These are phyloP conservation scores for Lagodon rhomboides DNA, from an alignment of 2,797 vertebrate genomes.

Conservation along the genomic window DNA sequence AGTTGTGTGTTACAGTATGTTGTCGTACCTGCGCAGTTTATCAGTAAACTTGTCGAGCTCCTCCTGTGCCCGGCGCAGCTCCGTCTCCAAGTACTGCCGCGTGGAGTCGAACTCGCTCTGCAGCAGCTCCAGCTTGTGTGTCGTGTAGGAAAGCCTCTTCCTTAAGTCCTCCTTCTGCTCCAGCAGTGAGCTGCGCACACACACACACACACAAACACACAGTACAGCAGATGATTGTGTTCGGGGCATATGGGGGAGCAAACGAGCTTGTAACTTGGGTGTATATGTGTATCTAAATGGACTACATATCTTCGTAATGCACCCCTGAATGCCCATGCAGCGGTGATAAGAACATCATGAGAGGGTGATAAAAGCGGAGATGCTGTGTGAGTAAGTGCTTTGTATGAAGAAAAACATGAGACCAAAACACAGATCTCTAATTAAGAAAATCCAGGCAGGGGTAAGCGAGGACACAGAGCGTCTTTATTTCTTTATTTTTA, in stretches of 20 bases:
- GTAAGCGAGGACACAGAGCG: constrained; percentile 11
- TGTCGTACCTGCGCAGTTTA: constrained; percentile 92
- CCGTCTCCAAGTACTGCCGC: constrained; percentile 95
- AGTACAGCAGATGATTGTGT: constrained; percentile 40
- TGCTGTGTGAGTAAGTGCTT: constrained; percentile 53
- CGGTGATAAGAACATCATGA: constrained; percentile 64
- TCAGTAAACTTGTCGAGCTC: constrained; percentile 98
- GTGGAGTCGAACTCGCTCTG: constrained; percentile 98
- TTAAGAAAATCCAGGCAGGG: constrained; percentile 53
- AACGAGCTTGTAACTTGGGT: constrained; percentile 44
- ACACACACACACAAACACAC: constrained; percentile 46
- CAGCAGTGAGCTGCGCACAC: constrained; percentile 89
- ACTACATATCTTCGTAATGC: constrained; percentile 57
- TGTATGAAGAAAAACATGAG: constrained; percentile 52
- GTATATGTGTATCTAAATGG: constrained; percentile 38
- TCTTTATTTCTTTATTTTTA: background rate
- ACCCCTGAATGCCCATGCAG: constrained; percentile 60
- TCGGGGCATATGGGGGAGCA: constrained; percentile 35
- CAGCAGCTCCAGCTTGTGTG: constrained; percentile 96
- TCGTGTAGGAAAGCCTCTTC: constrained; percentile 96
- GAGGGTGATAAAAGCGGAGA: constrained; percentile 56
- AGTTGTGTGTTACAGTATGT: constrained; percentile 4
- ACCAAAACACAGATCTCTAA: constrained; percentile 52
- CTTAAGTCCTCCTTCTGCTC: constrained; percentile 98
- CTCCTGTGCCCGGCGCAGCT: constrained; percentile 96